These are phyloP conservation scores for Pimpla rufipes DNA, from an alignment of 2,888 invertebrate species.

Conservation along the genomic window DNA sequence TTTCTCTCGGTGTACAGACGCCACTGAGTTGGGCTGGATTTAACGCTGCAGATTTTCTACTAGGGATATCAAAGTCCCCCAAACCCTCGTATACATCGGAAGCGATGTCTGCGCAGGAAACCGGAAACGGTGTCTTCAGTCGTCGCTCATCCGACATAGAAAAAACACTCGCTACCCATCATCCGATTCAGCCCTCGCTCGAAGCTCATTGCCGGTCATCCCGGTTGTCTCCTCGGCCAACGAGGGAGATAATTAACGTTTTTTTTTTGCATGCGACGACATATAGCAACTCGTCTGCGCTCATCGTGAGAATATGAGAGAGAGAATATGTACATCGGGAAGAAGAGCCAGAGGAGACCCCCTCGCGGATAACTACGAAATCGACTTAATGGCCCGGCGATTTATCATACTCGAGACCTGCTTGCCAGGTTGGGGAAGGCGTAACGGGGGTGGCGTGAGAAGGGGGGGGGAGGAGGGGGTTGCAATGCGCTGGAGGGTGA, in stretches of 20 bases:
- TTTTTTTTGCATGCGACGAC: slow-evolving; percentile 79
- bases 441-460: no score
- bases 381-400: slow-evolving; percentile 80
- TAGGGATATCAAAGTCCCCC: no score
- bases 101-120: neutral
- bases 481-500: slow-evolving; percentile 42
- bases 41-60: no score
- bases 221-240: slow-evolving; percentile 49
- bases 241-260: slow-evolving; percentile 80
- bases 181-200: slow-evolving; percentile 41
- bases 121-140: slow-evolving; percentile 5
- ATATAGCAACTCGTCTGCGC: slow-evolving; percentile 1
- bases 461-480: no score
- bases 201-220: slow-evolving; percentile 42
- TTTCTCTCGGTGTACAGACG: no score
- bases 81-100: neutral
- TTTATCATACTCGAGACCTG: slow-evolving; percentile 79
- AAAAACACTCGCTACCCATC: no score
- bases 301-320: slow-evolving; percentile 60
- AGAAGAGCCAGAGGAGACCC: slow-evolving; percentile 53
- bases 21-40: no score
- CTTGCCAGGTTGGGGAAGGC: slow-evolving; percentile 32
- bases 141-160: neutral
- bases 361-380: slow-evolving; percentile 78
- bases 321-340: slow-evolving; percentile 51